phyloP scores from a whole-genome alignment of 2,113 vertebrate genomes.

The Hippocampus zosterae region DNA sequence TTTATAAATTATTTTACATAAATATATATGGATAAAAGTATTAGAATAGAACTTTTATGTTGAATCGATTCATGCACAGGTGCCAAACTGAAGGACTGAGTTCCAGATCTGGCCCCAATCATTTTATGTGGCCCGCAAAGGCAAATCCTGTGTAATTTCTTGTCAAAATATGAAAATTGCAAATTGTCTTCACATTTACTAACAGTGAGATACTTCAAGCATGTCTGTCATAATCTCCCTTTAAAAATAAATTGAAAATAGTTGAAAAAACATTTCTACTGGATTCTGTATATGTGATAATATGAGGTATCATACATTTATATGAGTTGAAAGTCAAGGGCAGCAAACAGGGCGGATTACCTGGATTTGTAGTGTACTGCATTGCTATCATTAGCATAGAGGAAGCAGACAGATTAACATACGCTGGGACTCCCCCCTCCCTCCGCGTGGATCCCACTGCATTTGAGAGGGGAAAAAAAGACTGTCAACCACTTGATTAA shows the following conservation, averaged over 20 bases:
- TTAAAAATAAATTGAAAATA: too few species aligned
- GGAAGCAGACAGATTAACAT: constrained; percentile 94
- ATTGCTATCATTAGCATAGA: constrained; percentile 99
- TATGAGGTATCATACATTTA: background rate
- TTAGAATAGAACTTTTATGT: background rate
- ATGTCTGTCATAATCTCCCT: too few species aligned
- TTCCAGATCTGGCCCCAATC: too few species aligned
- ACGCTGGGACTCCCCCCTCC: constrained; percentile 88
- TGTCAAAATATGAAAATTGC: too few species aligned
- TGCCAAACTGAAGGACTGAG: too few species aligned
- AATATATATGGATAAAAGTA: background rate
- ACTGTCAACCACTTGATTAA: background rate
- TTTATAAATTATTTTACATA: background rate
- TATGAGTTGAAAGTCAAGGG: background rate
- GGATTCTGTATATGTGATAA: too few species aligned
- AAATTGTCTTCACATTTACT: too few species aligned
- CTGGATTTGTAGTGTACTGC: constrained; percentile 98
- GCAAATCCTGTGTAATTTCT: too few species aligned
- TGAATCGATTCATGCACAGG: background rate
- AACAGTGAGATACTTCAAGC: too few species aligned
- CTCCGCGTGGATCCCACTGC: constrained; percentile 93
- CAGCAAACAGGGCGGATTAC: constrained; percentile 57
- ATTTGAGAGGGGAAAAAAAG: constrained; percentile 16
- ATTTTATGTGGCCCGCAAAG: too few species aligned
- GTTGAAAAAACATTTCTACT: too few species aligned